Base-by-base conservation (phyloP, 1,140 invertebrate genomes). In the Penaeus indicus region DNA sequence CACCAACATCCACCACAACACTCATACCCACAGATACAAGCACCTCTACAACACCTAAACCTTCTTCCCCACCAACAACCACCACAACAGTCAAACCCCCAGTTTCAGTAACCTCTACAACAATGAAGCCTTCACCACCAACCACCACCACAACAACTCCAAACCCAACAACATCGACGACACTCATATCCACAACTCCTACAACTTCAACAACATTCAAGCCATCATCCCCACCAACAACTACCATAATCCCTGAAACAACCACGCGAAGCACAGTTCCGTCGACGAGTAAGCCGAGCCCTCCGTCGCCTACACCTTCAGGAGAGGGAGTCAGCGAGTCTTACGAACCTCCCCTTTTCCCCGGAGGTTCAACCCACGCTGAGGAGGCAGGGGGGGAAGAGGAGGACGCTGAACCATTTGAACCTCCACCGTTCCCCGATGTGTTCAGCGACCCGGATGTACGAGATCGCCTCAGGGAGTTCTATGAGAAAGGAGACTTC, bases 401-500 rank as follows among this genome's bases (percentile, higher is more conserved):
- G 13, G 77, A 67, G 25, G n/a, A 60, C 1, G 86, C 82, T 69
- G 87, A 84, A 13, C 69, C 82, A 1, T 88, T 84, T 42, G 72
- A 78, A 18, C 87, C 87, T 3, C 87, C 87, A 0, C 87, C 87
- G 10, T 88, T 88, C 72, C 87, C 87, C 3, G 87, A 88, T 47
- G 81, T 88, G 10, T 88, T 88, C 38, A 84, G 7, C 18, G 72
- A 88, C 42, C 42, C 27, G 19, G 67, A 61, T 3, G 87, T 84
- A 0, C 72, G 38, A 0, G 81, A 88, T 38, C 69, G 87, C 60
- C 72, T 88, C 1, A 84, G 75, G 42, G 72, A 75, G 11, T 84
- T 88, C n/a, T 88, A 88, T n/a, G 81, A 88, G 5, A 84, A 78
- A 18, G 87, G 87, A 22, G 87, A 78, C 19, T 88, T 88, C 61